Conservation (phyloP, 2,797 vertebrate species). For the Hydrophis major region DNA sequence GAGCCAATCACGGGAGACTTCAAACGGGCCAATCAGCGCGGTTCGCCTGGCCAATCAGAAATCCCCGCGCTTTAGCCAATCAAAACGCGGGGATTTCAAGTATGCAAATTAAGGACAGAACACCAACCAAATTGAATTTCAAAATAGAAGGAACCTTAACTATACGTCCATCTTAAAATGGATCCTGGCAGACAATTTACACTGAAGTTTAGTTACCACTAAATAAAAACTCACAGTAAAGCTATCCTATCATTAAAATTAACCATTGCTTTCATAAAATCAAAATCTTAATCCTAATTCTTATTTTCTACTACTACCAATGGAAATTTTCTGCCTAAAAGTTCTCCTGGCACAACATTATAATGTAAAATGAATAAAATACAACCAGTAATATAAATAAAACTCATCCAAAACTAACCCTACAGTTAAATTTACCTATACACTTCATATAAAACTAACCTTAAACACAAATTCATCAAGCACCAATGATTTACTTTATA, state of each 20-base stretch:
- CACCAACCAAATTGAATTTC: background rate
- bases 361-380: background rate
- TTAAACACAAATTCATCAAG: background rate
- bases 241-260: background rate
- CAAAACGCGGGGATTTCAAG: no score
- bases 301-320: background rate
- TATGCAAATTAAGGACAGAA: no score
- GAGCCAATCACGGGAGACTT: no score
- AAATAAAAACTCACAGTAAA: background rate
- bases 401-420: background rate
- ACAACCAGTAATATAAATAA: background rate
- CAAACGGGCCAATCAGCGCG: no score
- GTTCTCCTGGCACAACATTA: background rate
- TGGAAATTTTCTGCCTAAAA: background rate
- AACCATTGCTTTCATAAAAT: background rate
- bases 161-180: background rate
- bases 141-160: background rate
- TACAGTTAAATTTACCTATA: background rate
- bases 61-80: no score
- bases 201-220: background rate
- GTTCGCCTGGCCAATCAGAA: no score
- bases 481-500: background rate
- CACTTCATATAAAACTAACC: background rate
- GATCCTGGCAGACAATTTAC: background rate
- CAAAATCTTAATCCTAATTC: background rate